Evolutionary conservation across 1,140 invertebrate genomes (phyloP).

Genomic region (Aradophagus sp.): DNA sequence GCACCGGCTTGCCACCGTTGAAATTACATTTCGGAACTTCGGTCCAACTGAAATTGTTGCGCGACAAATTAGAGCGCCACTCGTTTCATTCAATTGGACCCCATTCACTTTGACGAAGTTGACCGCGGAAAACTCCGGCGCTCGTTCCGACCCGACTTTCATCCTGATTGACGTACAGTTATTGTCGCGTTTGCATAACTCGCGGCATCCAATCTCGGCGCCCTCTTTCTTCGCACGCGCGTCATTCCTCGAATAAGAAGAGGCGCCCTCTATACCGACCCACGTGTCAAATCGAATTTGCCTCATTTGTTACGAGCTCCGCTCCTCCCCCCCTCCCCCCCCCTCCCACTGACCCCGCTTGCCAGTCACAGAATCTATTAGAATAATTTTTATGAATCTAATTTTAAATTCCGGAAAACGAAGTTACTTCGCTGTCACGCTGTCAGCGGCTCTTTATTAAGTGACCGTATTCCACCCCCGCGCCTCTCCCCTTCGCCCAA

Average conservation of each 20-base stretch:
- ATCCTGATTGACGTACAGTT: constrained; percentile 72
- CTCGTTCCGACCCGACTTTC: constrained; percentile 64
- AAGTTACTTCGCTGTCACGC: constrained; percentile 69
- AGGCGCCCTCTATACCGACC: constrained; percentile 57
- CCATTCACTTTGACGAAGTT: constrained; percentile 50
- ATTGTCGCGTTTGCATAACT: constrained; percentile 73
- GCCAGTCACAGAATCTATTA: constrained; percentile 71
- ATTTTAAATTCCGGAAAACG: constrained; percentile 73
- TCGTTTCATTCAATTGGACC: constrained; percentile 50
- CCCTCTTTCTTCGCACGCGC: constrained; percentile 42
- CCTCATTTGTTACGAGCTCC: constrained; percentile 67
- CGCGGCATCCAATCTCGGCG: constrained; percentile 51
- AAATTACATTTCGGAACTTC: constrained; percentile 46
- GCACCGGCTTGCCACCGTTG: constrained; percentile 20
- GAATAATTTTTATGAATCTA: constrained; percentile 76
- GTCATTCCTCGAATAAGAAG: constrained; percentile 51
- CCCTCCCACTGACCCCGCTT: constrained; percentile 48
- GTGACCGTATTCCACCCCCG: constrained; percentile 41
- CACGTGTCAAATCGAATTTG: constrained; percentile 75
- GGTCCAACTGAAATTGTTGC: constrained; percentile 45
- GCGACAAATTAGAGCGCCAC: constrained; percentile 49
- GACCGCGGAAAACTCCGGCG: constrained; percentile 58
- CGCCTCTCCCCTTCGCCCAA: neutral
- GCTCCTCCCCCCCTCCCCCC: constrained; percentile 36
- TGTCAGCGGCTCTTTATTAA: constrained; percentile 69